Conservation (phyloP, 53 echinoderm and acorn worm species). For the Paracentrotus lividus region DNA sequence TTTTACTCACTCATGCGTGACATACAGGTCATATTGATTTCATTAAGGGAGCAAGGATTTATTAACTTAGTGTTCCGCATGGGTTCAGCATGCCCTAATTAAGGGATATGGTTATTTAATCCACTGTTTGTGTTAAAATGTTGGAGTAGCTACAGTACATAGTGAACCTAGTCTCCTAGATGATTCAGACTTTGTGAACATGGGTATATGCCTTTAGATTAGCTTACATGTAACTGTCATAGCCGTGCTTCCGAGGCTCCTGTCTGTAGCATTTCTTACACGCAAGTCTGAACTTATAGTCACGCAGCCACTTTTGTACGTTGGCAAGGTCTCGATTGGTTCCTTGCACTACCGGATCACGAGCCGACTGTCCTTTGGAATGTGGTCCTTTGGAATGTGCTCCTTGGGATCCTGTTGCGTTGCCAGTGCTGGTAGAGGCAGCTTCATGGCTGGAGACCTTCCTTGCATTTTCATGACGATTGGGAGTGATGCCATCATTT, state of each 20-base stretch:
- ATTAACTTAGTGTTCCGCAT: too few species aligned
- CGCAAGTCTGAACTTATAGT: slow-evolving; percentile 6
- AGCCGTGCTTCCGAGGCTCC: background rate
- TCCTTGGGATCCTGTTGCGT: background rate
- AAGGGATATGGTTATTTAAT: too few species aligned
- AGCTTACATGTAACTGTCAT: slow-evolving; percentile 16
- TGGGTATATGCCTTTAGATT: too few species aligned
- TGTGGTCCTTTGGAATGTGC: background rate
- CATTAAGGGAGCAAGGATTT: too few species aligned
- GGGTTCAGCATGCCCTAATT: too few species aligned
- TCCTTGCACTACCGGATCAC: background rate
- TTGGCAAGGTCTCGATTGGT: background rate
- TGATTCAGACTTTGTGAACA: too few species aligned
- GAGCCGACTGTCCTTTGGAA: background rate
- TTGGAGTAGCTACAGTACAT: too few species aligned
- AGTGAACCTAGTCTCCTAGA: too few species aligned
- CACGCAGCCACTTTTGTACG: background rate
- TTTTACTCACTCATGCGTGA: too few species aligned
- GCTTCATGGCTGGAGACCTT: background rate
- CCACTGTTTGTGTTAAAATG: too few species aligned
- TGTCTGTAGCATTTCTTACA: slow-evolving; percentile 19
- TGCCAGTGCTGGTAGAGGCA: background rate
- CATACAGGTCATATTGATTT: too few species aligned
- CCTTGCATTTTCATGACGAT: background rate
- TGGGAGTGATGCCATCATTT: background rate